phyloP scores from a whole-genome alignment of 64 coral and sea anemone genomes.

The Pocillopora verrucosa region DNA sequence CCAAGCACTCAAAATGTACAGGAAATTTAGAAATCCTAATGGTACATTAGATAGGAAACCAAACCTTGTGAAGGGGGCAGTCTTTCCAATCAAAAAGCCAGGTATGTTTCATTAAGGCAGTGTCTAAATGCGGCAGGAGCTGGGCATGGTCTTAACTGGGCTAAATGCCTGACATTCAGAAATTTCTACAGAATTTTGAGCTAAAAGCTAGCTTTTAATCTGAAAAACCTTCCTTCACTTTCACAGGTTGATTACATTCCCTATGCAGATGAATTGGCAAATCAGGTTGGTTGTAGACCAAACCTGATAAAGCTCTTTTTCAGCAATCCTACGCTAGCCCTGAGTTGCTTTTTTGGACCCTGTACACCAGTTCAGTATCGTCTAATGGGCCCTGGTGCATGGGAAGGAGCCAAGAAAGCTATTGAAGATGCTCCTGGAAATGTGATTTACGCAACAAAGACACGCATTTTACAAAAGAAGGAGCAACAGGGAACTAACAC shows the following conservation, averaged over 20 bases:
- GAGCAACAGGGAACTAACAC: neutral
- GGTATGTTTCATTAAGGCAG: too few relatives aligned
- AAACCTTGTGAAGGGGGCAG: too few relatives aligned
- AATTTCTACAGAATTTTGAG: too few relatives aligned
- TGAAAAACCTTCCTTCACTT: neutral
- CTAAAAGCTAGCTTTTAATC: too few relatives aligned
- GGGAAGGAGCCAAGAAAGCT: conserved; percentile 83
- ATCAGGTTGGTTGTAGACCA: conserved; percentile 81
- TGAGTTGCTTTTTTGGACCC: conserved; percentile 79
- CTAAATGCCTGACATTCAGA: too few relatives aligned
- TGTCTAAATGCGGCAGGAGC: too few relatives aligned
- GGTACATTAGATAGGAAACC: too few relatives aligned
- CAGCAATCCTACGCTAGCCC: conserved; percentile 60
- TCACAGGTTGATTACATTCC: conserved; percentile 66
- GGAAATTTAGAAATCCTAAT: too few relatives aligned
- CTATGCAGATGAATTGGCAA: conserved; percentile 87
- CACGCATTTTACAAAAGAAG: conserved; percentile 43
- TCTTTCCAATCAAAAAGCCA: too few relatives aligned
- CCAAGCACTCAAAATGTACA: too few relatives aligned
- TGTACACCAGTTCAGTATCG: conserved; percentile 88
- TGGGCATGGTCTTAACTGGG: too few relatives aligned
- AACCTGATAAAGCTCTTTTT: conserved; percentile 63
- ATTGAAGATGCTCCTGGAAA: conserved; percentile 62
- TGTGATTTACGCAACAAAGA: conserved; percentile 68
- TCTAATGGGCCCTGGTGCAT: conserved; percentile 79